Evolutionary conservation across 2,888 invertebrate genomes (phyloP), one percentile per base, ranked within the genome.

Genomic region (Ophion costatus): DNA sequence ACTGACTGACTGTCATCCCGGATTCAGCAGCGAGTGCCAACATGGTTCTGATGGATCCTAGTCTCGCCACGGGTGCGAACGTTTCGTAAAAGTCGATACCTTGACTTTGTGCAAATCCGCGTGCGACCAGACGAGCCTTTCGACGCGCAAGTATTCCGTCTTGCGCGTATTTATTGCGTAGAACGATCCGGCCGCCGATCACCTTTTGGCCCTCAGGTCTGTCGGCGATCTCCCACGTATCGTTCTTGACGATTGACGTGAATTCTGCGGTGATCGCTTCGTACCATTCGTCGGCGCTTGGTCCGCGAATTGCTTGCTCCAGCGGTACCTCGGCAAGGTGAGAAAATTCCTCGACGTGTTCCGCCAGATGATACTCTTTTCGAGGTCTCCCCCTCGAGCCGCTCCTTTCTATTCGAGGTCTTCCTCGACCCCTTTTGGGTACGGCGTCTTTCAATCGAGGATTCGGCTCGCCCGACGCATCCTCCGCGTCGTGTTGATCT

Each of bases 81-180:
- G 33, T 7, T 7, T 33, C 7, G 4, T 33, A 33, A 7, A 85
- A 89, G 56, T 89, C 80, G 14, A 88, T 57, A n/a, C 88, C 85
- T 2, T 73, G 76, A 0, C 71, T 29, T 73, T 87, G 83, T 0
- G 56, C 78, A 61, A 86, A 86, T 11, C 85, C 88, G 63, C 59
- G 75, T 5, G 86, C 88, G 2, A 87, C 86, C 0, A 88, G 22
- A 22, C 88, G 56, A 2, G 87, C 82, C 61, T 86, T 88, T 42
- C 82, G 70, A n/a, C 74, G 61, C 6, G 78, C 80, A 2, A 88
- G 33, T 14, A 67, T 45, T 57, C 84, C 87, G 51, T 84, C 73
- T 4, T 80, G 24, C 14, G 74, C 76, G 14, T 69, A 78, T 64
- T 87, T 87, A 56, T 84, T 86, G 11, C 76, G 82, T 2, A 86